Evolutionary conservation across 2,797 vertebrate species (phyloP), one percentile per base, ranked within the genome.

Genomic region (Ctenopoma multispine): DNA sequence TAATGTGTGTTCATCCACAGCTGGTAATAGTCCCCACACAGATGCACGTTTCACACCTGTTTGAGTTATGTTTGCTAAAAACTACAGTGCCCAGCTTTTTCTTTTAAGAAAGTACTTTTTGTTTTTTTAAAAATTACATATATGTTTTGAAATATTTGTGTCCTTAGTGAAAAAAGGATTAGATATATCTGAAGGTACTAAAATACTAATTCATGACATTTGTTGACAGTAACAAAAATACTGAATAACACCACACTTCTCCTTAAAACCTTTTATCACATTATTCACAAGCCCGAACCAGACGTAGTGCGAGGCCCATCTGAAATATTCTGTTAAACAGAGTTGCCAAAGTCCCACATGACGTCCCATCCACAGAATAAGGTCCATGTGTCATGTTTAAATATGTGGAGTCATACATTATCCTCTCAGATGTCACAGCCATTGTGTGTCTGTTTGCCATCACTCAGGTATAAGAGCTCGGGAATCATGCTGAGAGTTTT

Each of bases 251-350:
- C 47, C 21, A 50, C 9, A 59, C 43, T 49, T 49, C 14, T 56
- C 49, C 24, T 3, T 69, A 50, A 75, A 62, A 43, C 65, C 71
- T 64, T 74, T 60, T 13, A 36, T 69, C 70, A 80, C 69, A 78
- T 68, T 75, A 76, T 80, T 65, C 75, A 76, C 67, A 79, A 69
- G 27, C 67, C 46, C 77, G 54, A 31, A 59, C 20, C 63, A 61
- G 61, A 79, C 62, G 62, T 63, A 21, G 50, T 60, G 56, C 29
- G 2, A 24, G 24, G 24, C 2, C 2, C 69, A 9, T 53, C 68
- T 55, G 77, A 70, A 29, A 41, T 29, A 36, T 49, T 44, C 57
- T 59, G 57, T 21, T 27, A 56, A 72, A 40, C 67, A 60, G 59
- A 64, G 18, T 31, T 36, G 18, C 24, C 57, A 46, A 14, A 64